Evolutionary conservation across 2,797 vertebrate species (phyloP), one percentile per base, ranked within the genome.

Genomic region (Ibycter americanus): DNA sequence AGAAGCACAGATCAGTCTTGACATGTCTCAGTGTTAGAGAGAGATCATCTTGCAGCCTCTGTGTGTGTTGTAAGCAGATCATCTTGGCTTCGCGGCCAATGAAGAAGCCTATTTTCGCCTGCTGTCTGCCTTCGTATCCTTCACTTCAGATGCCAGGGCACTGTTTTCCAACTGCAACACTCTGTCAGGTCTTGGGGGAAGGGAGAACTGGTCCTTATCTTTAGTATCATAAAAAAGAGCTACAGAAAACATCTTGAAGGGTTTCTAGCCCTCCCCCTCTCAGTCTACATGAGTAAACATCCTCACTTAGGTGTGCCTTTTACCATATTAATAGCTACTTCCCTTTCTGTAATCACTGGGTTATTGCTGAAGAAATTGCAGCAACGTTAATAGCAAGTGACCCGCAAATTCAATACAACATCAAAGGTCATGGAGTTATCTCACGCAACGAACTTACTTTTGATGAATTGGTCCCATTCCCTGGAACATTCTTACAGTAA

Each of bases 321-420:
- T 96, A 85, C 90, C 76, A 63, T 95, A 96, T 96, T 95, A 96
- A 96, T 95, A 94, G 96, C 78, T 89, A 90, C 95, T 97, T 97
- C 83, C 95, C 81, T 87, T 96, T 94, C 93, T 14, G 61, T 95
- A 95, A 94, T 96, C 94, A 93, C 86, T 26, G 72, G 74, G 71
- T 96, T 96, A 93, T 93, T 74, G 72, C 94, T 96, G 49, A 85
- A 96, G 92, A 95, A 94, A 94, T 71, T 80, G 87, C 94, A 92
- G 78, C 78, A 80, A 38, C 5, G 1, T 77, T 93, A 90, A 95
- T 87, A 93, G 88, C 74, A 70, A 92, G 74, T 89, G 95, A 94
- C 92, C 95, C 90, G 80, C 82, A 93, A 93, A 93, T 87, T 90
- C 81, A 32, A 40, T 15, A 65, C 63, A 65, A 34, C 92, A 87